Conservation (phyloP, 1,140 invertebrate species). For the Drosophila fuyamai region DNA sequence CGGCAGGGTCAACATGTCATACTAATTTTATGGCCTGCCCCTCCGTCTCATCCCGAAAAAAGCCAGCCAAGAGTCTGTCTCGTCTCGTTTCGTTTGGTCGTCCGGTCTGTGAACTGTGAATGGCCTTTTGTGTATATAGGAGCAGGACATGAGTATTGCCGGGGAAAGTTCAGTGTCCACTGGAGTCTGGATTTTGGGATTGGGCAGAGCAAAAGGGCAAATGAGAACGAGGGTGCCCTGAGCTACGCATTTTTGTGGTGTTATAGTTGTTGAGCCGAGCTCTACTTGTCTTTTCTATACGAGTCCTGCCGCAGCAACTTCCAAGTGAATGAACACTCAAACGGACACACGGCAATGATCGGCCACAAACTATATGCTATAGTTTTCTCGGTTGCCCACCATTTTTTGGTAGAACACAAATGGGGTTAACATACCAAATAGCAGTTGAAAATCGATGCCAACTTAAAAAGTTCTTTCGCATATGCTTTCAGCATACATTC, state of each 20-base stretch:
- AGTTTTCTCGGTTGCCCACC: slow-evolving; percentile 50
- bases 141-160: slow-evolving; percentile 4
- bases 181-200: slow-evolving; percentile 14
- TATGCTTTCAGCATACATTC: slow-evolving; percentile 41
- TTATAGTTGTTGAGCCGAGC: slow-evolving; percentile 26
- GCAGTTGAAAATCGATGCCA: slow-evolving; percentile 51
- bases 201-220: background rate
- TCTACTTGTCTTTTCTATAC: slow-evolving; percentile 15
- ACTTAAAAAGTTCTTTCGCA: slow-evolving; percentile 44
- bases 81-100: slow-evolving; percentile 19
- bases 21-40: slow-evolving; percentile 62
- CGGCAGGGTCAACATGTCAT: slow-evolving; percentile 70
- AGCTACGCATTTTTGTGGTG: slow-evolving; percentile 56
- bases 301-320: slow-evolving; percentile 62
- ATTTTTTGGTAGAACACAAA: slow-evolving; percentile 40
- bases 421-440: slow-evolving; percentile 10
- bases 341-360: slow-evolving; percentile 43
- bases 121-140: slow-evolving; percentile 15
- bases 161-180: slow-evolving; percentile 27
- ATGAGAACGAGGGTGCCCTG: slow-evolving; percentile 14
- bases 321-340: slow-evolving; percentile 54
- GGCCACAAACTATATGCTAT: slow-evolving; percentile 64
- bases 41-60: background rate
- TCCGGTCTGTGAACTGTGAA: slow-evolving; percentile 44
- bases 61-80: slow-evolving; percentile 15